These are phyloP conservation scores for Eupsilia transversa DNA, from an alignment of 2,888 invertebrate species.

Conservation along the genomic window DNA sequence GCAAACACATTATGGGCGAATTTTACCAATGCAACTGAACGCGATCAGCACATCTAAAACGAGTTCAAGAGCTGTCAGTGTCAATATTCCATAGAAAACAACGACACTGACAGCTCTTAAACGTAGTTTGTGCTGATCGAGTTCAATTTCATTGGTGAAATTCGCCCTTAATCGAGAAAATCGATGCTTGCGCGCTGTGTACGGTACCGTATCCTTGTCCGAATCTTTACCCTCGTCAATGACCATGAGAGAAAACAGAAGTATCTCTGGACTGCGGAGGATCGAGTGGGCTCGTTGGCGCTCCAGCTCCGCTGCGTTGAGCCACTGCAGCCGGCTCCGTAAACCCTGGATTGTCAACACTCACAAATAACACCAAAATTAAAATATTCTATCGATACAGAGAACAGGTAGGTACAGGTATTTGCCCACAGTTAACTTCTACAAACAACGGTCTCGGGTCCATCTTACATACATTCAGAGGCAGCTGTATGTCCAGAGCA, in stretches of 20 bases:
- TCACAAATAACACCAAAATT: background rate
- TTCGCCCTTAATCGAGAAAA: slow-evolving; percentile 1
- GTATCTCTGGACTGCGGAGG: slow-evolving; percentile 81
- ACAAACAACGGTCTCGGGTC: background rate
- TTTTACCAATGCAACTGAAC: too few relatives aligned
- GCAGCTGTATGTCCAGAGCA: background rate
- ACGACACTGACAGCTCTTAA: too few relatives aligned
- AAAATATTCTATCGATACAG: background rate
- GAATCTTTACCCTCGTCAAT: slow-evolving; percentile 74
- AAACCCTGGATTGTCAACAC: slow-evolving; percentile 67
- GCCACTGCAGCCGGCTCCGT: slow-evolving; percentile 80
- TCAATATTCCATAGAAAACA: too few relatives aligned
- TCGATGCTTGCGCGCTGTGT: too few relatives aligned
- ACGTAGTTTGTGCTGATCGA: too few relatives aligned
- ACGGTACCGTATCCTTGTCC: slow-evolving; percentile 59
- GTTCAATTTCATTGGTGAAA: too few relatives aligned
- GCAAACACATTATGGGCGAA: background rate
- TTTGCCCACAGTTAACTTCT: background rate
- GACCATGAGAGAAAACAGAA: slow-evolving; percentile 76
- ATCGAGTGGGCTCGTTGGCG: slow-evolving; percentile 79
- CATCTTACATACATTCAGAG: background rate
- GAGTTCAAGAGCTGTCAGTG: too few relatives aligned
- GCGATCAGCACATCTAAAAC: too few relatives aligned
- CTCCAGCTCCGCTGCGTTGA: slow-evolving; percentile 77
- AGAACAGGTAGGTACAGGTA: background rate